phyloP scores from a whole-genome alignment of 2,888 invertebrate genomes.

The Laspeyria flexula region DNA sequence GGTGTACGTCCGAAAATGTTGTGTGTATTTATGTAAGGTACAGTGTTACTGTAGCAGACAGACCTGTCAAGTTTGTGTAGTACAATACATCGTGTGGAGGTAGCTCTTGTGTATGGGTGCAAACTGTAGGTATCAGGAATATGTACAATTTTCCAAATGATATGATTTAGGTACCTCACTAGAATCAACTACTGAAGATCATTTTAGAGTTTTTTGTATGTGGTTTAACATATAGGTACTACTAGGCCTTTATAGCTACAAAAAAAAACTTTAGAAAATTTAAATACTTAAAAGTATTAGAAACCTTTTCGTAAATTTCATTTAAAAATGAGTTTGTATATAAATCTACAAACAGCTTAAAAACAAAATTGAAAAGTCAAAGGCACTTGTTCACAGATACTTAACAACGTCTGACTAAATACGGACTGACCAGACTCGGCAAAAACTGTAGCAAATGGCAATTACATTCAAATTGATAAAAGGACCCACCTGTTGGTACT shows the following conservation, averaged over 20 bases:
- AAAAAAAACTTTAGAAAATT: too few species aligned
- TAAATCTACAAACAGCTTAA: too few species aligned
- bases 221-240: too few species aligned
- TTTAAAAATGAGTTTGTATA: too few species aligned
- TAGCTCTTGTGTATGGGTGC: not conserved
- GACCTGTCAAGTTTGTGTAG: conserved; percentile 25
- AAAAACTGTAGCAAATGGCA: conserved; percentile 62
- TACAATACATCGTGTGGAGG: not conserved
- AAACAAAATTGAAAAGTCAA: conserved; percentile 3
- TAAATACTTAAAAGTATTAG: too few species aligned
- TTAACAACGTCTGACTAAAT: conserved; percentile 32
- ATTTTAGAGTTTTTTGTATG: too few species aligned
- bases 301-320: too few species aligned
- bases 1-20: conserved; percentile 20
- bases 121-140: not conserved
- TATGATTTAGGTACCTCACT: too few species aligned
- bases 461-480: conserved; percentile 79
- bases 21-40: conserved; percentile 16
- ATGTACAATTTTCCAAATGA: too few species aligned
- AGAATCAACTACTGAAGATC: too few species aligned
- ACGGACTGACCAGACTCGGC: conserved; percentile 29
- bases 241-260: too few species aligned
- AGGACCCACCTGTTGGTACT: conserved; percentile 78
- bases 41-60: conserved; percentile 6
- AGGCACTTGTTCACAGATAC: conserved; percentile 30